Percentiles rank a stretch among this genome's conserved stretches.
Evolutionary conservation across 2,888 invertebrate species (phyloP).

Genomic region (Eupithecia insigniata): DNA sequence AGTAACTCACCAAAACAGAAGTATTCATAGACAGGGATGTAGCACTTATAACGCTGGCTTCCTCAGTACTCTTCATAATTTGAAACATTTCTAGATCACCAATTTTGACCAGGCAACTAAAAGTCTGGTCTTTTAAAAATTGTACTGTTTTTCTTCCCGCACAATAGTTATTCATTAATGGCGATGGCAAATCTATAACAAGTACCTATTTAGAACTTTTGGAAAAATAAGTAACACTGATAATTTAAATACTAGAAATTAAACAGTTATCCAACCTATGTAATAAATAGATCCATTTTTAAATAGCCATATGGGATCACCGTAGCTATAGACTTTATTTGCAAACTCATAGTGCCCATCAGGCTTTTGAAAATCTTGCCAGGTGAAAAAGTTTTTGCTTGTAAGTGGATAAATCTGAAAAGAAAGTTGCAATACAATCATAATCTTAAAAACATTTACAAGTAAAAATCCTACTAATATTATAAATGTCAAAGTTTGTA

Average conservation of each 20-base stretch:
- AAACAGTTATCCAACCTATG: constrained; percentile 54
- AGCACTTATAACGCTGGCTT: constrained; percentile 63
- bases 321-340: constrained; percentile 58
- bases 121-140: constrained; percentile 64
- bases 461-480: too few relatives aligned
- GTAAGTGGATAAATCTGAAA: constrained; percentile 53
- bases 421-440: not conserved
- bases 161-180: constrained; percentile 68
- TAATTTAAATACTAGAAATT: not conserved
- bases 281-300: constrained; percentile 63
- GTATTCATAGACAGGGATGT: constrained; percentile 58
- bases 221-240: not conserved
- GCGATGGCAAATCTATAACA: constrained; percentile 64
- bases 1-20: constrained; percentile 63
- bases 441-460: not conserved
- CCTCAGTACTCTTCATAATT: constrained; percentile 59
- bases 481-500: too few relatives aligned
- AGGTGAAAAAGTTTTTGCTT: constrained; percentile 52
- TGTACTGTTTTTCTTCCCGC: constrained; percentile 59
- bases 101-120: constrained; percentile 66
- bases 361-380: constrained; percentile 53
- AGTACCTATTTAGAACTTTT: not conserved
- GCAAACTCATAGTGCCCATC: constrained; percentile 51
- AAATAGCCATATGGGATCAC: constrained; percentile 68
- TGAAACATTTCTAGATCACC: constrained; percentile 72